Base-by-base conservation (phyloP, 2,888 invertebrate genomes). In the Hemistola chrysoprasaria region DNA sequence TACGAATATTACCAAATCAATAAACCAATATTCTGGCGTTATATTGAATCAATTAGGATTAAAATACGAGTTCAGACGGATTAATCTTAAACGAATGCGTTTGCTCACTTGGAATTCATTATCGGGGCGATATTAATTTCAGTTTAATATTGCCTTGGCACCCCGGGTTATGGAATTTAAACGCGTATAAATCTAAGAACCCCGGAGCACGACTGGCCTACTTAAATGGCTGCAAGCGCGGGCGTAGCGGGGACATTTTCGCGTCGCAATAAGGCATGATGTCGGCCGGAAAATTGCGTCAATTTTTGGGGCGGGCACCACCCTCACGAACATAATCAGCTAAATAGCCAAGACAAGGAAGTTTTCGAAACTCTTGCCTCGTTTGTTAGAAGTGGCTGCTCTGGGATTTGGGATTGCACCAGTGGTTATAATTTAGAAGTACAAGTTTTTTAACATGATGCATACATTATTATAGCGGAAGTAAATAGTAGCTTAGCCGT, bases 231-330 rank as follows among this genome's bases (percentile, higher is more conserved):
- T 55, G 59, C 56, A 63, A 64, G 65, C 64, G 60, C 56, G 62
- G 65, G 65, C 64, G 60, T 56, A 61, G 56, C 61, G 60, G 66
- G 75, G 77, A 77, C 74, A 76, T 81, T 80, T 79, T 66, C 45
- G 69, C 69, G 71, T 72, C 67, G 74, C 69, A 78, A 78, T 81
- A 84, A 82, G 76, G 71, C 66, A 70, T 65, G 71, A 76, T 78
- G 63, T 78, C 75, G 72, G 65, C 68, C 70, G 84, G 80, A 85
- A 86, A 84, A 86, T 85, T 85, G 74, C 71, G 68, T 61, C 73
- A 79, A 78, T 80, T 82, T 77, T 71, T 61, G 61, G 71, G 76
- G 72, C 63, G 71, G 59, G 42, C 55, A 49, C 59, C 56, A 54
- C 66, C 71, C 43, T 66, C 56, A 3, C 35, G 46, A 65, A 66